These are phyloP conservation scores for Apoda limacodes DNA, from an alignment of 2,888 invertebrate genomes.

Conservation along the genomic window DNA sequence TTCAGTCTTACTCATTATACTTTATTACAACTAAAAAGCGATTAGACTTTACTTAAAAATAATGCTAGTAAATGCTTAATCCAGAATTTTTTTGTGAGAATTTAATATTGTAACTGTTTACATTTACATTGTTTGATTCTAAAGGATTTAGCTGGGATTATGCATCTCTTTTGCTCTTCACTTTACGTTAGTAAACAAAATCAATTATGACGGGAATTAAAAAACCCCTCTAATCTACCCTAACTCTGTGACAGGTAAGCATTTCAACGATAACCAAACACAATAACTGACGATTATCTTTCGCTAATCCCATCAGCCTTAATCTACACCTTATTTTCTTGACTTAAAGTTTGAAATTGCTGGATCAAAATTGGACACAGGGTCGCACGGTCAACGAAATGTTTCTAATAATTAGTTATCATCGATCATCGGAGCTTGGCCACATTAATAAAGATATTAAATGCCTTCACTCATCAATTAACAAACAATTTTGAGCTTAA, in stretches of 20 bases:
- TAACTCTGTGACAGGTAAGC: constrained; percentile 29
- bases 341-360: constrained; percentile 20
- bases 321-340: constrained; percentile 20
- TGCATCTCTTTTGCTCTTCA: no score
- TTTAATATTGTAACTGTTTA: no score
- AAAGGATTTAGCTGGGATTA: no score
- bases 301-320: constrained; percentile 28
- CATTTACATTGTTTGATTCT: no score
- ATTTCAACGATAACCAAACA: constrained; percentile 58
- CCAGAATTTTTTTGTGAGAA: no score
- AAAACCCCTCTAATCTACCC: constrained; percentile 28
- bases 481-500: constrained; percentile 17
- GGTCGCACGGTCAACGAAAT: constrained; percentile 53
- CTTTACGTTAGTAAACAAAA: no score
- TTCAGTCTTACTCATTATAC: no score
- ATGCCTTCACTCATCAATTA: constrained; percentile 33
- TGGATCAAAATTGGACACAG: constrained; percentile 14
- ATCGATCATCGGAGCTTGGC: constrained; percentile 57
- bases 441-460: constrained; percentile 65
- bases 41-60: no score
- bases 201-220: constrained; percentile 21
- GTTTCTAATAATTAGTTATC: constrained; percentile 66
- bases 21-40: no score
- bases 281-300: constrained; percentile 59
- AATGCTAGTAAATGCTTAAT: no score